A percentile compares a stretch with the other conserved stretches of the same genome.
These are phyloP conservation scores for Ectemnius lituratus DNA, from an alignment of 2,888 invertebrate genomes.

Conservation along the genomic window DNA sequence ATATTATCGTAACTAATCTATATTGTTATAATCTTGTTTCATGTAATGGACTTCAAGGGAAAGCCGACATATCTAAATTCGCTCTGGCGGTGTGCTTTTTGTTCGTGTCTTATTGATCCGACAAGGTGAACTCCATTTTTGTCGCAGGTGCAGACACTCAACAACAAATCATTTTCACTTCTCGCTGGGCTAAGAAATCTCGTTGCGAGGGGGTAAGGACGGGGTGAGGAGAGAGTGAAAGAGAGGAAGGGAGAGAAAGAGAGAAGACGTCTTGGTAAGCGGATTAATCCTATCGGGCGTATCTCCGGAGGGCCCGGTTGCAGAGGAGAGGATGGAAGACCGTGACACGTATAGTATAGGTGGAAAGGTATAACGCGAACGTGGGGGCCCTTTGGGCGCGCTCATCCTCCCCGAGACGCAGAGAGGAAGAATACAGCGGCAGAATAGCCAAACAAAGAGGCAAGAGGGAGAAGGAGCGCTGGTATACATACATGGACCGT, in stretches of 20 bases:
- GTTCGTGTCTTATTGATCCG: background rate
- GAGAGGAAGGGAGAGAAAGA: background rate
- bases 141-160: constrained; percentile 56
- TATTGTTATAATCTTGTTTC: too few species aligned
- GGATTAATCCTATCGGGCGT: constrained; percentile 63
- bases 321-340: constrained; percentile 34
- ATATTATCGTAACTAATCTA: too few species aligned
- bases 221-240: constrained; percentile 6
- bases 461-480: constrained; percentile 34
- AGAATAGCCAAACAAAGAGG: constrained; percentile 47
- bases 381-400: constrained; percentile 47
- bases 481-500: constrained; percentile 8
- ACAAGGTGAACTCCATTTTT: constrained; percentile 39
- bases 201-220: too few species aligned
- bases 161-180: constrained; percentile 55
- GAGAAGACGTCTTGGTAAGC: constrained; percentile 53
- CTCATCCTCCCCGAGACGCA: constrained; percentile 45
- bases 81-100: too few species aligned
- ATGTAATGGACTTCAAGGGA: too few species aligned
- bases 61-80: too few species aligned
- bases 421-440: constrained; percentile 40
- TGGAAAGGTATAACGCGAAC: constrained; percentile 31
- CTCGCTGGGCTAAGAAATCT: constrained; percentile 16
- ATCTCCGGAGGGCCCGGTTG: constrained; percentile 33
- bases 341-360: constrained; percentile 41